These are phyloP conservation scores for Lophochroa leadbeateri DNA, from an alignment of 2,113 vertebrate genomes.

Conservation along the genomic window DNA sequence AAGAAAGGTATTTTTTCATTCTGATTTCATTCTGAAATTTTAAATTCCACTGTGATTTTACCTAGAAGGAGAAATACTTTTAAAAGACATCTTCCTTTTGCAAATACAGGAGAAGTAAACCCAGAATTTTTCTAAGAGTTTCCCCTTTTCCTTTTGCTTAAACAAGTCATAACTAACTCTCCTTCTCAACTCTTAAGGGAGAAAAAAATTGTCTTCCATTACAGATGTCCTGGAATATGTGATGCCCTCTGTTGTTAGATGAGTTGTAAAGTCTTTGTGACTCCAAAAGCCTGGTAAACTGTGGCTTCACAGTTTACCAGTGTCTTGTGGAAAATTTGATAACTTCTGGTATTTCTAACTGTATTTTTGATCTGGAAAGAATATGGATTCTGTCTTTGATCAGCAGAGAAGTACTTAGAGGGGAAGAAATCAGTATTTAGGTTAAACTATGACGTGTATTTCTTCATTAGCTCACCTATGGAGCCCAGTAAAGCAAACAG, in stretches of 20 bases:
- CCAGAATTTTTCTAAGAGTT: background rate
- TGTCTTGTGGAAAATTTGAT: background rate
- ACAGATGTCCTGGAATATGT: background rate
- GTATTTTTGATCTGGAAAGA: background rate
- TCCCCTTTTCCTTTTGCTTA: background rate
- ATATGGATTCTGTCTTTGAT: background rate
- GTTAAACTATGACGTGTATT: background rate
- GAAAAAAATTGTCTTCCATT: background rate
- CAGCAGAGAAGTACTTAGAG: background rate
- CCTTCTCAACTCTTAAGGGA: background rate
- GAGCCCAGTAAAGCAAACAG: background rate
- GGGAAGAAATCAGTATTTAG: background rate
- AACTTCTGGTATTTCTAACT: background rate
- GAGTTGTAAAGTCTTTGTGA: background rate
- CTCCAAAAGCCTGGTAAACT: background rate
- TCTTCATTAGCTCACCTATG: background rate
- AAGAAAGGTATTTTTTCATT: background rate
- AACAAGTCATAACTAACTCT: background rate
- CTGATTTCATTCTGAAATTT: background rate
- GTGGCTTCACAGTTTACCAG: background rate
- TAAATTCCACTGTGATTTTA: background rate
- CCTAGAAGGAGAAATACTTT: background rate
- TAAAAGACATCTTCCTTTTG: background rate
- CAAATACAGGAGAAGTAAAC: background rate
- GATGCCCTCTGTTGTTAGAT: background rate